Base-by-base conservation (phyloP, 2,113 vertebrate genomes). In the Trematocara stigmaticum region DNA sequence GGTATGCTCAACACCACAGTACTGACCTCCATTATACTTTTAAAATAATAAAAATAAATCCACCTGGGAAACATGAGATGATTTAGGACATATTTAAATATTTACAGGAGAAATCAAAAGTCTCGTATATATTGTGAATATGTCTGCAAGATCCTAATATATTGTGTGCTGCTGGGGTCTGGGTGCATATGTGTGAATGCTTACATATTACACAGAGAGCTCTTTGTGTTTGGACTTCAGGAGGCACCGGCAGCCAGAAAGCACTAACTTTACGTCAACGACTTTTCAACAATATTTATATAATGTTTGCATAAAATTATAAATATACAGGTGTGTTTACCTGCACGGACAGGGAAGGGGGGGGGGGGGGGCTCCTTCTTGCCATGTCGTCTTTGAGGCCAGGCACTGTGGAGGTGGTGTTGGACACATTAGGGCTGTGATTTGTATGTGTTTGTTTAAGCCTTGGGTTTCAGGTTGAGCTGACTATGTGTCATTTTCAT, bases 321-420 rank as follows among this genome's bases (percentile, higher is more conserved):
- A 91, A 91, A 95, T 86, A 92, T 92, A 89, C 94, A 96, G 92
- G 95, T 96, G 94, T 95, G 93, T 96, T 95, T 95, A 95, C 91
- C 92, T 95, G 94, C 45, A 61, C 9, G 18, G 56, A 74, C 18
- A 29, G 29, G 42, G 47, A 53, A 42, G 31, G 10, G n/a, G 18
- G 49, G 8, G 23, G 23, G 18, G 49, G 8, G 23, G 23, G 20
- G 23, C 66, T 13, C 38, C 69, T 88, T 29, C 9, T 29, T 84
- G 61, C 51, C 49, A 18, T 23, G 74, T 88, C 3, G 57, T 55
- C 71, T 86, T 45, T 83, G 78, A 90, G 87, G 81, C 6, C 31
- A 4, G 78, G 53, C 26, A 74, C 87, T 79, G 92, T 85, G 85
- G 76, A 81, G 69, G 53, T 35, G 42, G 81, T 74, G 86, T 74